Evolutionary conservation across 1,140 invertebrate genomes (phyloP), one percentile per base, ranked within the genome.

Genomic region (Dinoponera quadriceps): DNA sequence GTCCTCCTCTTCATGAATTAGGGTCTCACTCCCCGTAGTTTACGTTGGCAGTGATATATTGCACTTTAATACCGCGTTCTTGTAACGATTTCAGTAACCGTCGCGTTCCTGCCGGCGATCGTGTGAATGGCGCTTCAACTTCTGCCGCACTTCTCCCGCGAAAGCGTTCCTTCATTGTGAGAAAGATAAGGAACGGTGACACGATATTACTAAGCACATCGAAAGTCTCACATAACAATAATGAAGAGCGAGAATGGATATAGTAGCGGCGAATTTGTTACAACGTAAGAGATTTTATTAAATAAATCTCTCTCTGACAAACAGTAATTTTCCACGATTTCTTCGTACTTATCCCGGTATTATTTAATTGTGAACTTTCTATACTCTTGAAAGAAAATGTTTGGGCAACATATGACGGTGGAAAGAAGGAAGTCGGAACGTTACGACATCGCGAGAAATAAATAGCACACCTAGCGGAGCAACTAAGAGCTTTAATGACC

Each of bases 31-130:
- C 25, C 18, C 49, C 14, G n/a, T 25, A 44, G 71, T 75, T 75
- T 65, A 75, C 38, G n/a, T 13, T 75, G 33, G 20, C 81, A 75
- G 60, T 82, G 81, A 82, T 55, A 25, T 75, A 82, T 82, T 22
- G 73, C 71, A n/a, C 22, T 82, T 82, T 75, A 75, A 82, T 75
- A 62, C 14, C 48, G 48, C 22, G 57, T 54, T 16, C 48, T 33
- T 25, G 44, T 20, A 72, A 72, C 57, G 57, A 82, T 82, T 80
- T 73, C 27, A 44, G 57, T 49, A 82, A 60, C 54, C 33, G 69
- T 72, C 14, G 33, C 72, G 22, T 57, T 51, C 27, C 73, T 33
- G 57, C 38, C 60, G 27, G 59, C 59, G 29, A 59, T 63, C 29
- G 57, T 44, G 27, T n/a, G 59, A 75, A 75, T n/a, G 27, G 7